Conservation (phyloP, 2,888 invertebrate genomes). For the Adelphocoris suturalis region DNA sequence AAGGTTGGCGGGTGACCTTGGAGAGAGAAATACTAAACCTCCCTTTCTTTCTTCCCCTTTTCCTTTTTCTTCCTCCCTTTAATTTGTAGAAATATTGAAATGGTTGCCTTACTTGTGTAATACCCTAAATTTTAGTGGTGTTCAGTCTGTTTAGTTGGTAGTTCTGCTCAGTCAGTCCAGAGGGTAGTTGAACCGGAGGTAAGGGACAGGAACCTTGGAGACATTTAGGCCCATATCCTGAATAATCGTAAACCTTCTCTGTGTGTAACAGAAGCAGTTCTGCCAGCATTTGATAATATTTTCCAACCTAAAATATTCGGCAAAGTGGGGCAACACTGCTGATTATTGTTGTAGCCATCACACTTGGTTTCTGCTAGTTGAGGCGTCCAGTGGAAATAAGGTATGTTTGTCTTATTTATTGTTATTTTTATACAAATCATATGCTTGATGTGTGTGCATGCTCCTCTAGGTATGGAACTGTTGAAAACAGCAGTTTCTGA, state of each 20-base stretch:
- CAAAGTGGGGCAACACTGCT: too few species aligned
- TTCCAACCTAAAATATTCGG: neutral
- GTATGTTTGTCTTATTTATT: neutral
- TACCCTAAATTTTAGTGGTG: too few species aligned
- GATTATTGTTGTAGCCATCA: neutral
- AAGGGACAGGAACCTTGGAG: neutral
- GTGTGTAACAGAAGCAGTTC: neutral
- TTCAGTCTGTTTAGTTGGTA: too few species aligned
- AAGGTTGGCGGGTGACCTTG: too few species aligned
- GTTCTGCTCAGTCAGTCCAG: too few species aligned
- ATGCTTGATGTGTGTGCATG: neutral
- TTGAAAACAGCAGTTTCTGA: neutral
- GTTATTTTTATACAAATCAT: neutral
- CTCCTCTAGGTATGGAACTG: neutral
- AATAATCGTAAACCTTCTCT: neutral
- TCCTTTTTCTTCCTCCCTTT: too few species aligned
- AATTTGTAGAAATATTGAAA: too few species aligned
- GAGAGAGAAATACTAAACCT: too few species aligned
- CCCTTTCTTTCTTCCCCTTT: too few species aligned
- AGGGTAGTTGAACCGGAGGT: neutral
- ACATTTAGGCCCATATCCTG: neutral
- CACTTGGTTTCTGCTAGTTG: neutral
- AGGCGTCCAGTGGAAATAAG: neutral
- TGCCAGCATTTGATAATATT: neutral
- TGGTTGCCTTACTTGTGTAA: too few species aligned